These are phyloP conservation scores for Corynorhinus townsendii DNA, from an alignment of 2,113 vertebrate species.

Conservation along the genomic window DNA sequence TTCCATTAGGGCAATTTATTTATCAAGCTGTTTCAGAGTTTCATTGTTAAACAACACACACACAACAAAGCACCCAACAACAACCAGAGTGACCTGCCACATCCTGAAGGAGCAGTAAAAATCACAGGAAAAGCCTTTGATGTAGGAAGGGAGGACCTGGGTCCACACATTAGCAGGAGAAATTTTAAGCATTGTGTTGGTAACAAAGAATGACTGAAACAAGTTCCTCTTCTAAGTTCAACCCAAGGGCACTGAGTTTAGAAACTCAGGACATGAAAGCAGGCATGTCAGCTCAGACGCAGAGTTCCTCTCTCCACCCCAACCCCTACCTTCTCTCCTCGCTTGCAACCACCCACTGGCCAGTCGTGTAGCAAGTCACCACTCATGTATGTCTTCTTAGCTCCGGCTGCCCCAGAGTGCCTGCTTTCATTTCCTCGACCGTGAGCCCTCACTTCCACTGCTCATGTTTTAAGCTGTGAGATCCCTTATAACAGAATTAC, in stretches of 20 bases:
- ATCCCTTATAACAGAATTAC: not conserved
- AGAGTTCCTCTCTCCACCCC: too few relatives aligned
- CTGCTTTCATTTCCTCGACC: not conserved
- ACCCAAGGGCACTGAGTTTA: not conserved
- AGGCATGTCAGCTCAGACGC: not conserved
- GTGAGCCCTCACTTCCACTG: not conserved
- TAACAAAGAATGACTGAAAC: not conserved
- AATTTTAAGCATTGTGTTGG: not conserved
- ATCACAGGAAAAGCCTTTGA: conserved; percentile 46
- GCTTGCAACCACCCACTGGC: not conserved
- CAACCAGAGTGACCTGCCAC: conserved; percentile 20
- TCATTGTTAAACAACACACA: not conserved
- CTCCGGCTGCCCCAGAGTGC: not conserved
- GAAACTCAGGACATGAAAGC: not conserved
- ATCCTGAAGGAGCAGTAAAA: not conserved
- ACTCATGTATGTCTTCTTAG: too few relatives aligned
- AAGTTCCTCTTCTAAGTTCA: not conserved
- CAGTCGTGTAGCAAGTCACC: not conserved
- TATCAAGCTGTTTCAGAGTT: conserved; percentile 42
- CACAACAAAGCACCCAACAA: not conserved
- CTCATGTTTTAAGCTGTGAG: not conserved
- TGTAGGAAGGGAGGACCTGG: not conserved
- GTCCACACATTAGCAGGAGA: not conserved
- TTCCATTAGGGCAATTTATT: conserved; percentile 49
- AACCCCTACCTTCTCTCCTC: not conserved